Base-by-base conservation (phyloP, 2,888 invertebrate species). In the Seira sanloemensis region DNA sequence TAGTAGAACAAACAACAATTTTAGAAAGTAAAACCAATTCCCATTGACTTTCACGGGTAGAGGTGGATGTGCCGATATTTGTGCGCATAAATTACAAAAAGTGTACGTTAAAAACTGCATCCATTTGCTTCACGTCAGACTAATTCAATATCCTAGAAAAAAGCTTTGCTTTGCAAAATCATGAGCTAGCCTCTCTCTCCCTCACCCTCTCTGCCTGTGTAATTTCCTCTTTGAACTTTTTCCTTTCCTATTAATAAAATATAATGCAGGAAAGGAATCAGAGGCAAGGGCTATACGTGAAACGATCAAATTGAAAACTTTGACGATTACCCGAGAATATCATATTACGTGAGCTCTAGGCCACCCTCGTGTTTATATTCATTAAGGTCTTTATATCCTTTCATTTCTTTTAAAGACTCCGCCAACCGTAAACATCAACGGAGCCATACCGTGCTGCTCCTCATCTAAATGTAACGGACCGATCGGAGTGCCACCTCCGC, bases 401-500 rank as follows among this genome's bases (percentile, higher is more conserved):
- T 72, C 21, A 21, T 73, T 69, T 5, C 7, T n/a, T 16, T 58
- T 72, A 4, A 18, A 80, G 80, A 54, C 74, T 58, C 81, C 81
- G 4, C 81, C 81, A 65, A 67, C 67, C 21, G 75, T 81, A 19
- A 81, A 81, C 58, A 75, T 81, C 68, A 81, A 81, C 69, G 81
- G 81, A 25, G 24, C 81, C 0, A 80, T 80, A 19, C 80, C 80
- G 16, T 80, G 80, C 37, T 75, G 80, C 27, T 80, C 80, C 1
- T 80, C 80, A 1, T 50, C 18, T 2, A 50, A 75, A 27, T 74
- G 75, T 25, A 80, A 80, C 46, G 80, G 80, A 26, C 80, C 80
- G 62, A 75, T 80, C 19, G 75, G 80, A 2, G 74, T 80, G 54
- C 80, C 79, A 58, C 80, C 80, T 1, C 80, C 80, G 1, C 80